Conservation (phyloP, 2,797 vertebrate genomes). For the Ceryle rudis region DNA sequence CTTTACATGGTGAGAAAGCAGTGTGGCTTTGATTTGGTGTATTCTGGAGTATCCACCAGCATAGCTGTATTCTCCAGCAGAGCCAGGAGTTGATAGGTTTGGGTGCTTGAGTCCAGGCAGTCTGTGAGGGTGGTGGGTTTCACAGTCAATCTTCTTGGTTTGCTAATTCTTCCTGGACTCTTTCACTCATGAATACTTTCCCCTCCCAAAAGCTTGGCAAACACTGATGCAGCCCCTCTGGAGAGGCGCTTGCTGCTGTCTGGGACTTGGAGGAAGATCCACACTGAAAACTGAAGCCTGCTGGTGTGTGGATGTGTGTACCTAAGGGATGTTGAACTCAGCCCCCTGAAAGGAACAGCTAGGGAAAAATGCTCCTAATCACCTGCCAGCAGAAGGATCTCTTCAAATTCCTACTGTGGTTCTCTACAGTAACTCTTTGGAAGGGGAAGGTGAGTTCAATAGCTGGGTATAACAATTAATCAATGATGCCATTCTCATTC, state of each 20-base stretch:
- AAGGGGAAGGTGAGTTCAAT: background rate
- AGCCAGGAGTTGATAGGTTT: background rate
- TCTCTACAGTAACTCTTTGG: background rate
- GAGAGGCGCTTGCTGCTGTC: background rate
- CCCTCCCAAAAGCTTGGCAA: background rate
- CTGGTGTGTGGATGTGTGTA: background rate
- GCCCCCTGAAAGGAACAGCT: background rate
- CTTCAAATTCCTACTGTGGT: background rate
- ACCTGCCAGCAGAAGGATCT: background rate
- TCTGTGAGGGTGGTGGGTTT: background rate
- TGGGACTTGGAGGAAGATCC: background rate
- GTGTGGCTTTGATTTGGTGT: background rate
- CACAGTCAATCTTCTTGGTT: background rate
- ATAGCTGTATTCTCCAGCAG: background rate
- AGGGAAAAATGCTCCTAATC: background rate
- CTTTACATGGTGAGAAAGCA: background rate
- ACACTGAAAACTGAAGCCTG: background rate
- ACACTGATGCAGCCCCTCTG: no score
- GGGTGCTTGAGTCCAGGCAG: background rate
- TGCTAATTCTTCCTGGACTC: background rate
- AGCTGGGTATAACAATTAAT: rapidly evolving
- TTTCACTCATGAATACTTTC: background rate
- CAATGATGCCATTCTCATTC: background rate
- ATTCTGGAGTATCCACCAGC: background rate
- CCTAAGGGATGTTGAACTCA: background rate